A percentile compares a stretch with the other conserved stretches of the same genome.
These are phyloP conservation scores for Tetanocera ferruginea DNA, from an alignment of 2,888 invertebrate species.

Conservation along the genomic window DNA sequence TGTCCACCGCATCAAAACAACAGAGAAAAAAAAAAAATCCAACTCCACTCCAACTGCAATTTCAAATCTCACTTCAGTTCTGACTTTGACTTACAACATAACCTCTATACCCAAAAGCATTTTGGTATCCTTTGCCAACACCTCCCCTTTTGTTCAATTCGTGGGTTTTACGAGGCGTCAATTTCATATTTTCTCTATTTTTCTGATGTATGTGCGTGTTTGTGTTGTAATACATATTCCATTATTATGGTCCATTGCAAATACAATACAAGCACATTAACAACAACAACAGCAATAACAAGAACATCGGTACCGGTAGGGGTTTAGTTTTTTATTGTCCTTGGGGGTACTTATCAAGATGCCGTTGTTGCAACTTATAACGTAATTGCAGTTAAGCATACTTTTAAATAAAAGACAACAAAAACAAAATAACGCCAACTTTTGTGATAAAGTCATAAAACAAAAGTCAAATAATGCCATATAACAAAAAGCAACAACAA, in stretches of 20 bases:
- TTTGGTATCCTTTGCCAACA: not conserved
- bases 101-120: not conserved
- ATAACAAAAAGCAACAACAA: slow-evolving; percentile 1
- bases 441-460: slow-evolving; percentile 26
- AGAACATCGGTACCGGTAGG: not conserved
- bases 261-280: not conserved
- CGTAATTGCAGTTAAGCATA: slow-evolving; percentile 28
- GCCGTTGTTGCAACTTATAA: slow-evolving; percentile 3
- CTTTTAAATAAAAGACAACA: not conserved
- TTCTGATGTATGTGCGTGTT: slow-evolving; percentile 12
- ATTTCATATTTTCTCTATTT: slow-evolving; percentile 21
- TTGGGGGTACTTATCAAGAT: not conserved
- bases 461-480: slow-evolving; percentile 24
- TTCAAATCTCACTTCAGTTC: not conserved
- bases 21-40: not conserved
- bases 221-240: slow-evolving; percentile 20
- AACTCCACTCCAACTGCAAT: not conserved
- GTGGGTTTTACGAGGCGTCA: slow-evolving; percentile 28
- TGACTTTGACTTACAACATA: not conserved
- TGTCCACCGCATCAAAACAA: slow-evolving; percentile 4
- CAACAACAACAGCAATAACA: slow-evolving; percentile 9
- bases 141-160: not conserved
- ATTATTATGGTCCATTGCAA: slow-evolving; percentile 30
- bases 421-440: not conserved
- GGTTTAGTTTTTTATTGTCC: not conserved